phyloP scores from a whole-genome alignment of 1,140 invertebrate species.

The Hydropsyche tenuis region DNA sequence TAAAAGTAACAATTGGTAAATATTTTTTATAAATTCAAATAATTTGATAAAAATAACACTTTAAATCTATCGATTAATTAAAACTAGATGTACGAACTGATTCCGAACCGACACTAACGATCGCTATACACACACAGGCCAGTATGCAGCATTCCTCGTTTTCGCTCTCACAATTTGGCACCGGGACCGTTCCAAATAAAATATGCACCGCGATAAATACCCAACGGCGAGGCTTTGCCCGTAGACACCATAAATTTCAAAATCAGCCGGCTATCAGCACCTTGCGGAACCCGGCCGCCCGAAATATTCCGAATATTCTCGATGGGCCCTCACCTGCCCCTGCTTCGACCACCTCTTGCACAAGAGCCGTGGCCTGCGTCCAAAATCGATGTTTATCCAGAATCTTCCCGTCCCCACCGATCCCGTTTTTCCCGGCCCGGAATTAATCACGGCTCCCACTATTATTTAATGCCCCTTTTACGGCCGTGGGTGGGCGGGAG shows the following conservation, averaged over 20 bases:
- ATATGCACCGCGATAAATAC: conserved; percentile 35
- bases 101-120: neutral
- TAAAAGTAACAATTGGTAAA: too few species aligned
- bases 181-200: conserved; percentile 17
- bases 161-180: conserved; percentile 20
- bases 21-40: too few species aligned
- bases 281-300: conserved; percentile 36
- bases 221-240: conserved; percentile 10
- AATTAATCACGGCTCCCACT: conserved; percentile 49
- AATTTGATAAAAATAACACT: too few species aligned
- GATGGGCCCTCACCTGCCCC: conserved; percentile 24
- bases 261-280: conserved; percentile 42
- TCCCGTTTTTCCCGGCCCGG: conserved; percentile 30
- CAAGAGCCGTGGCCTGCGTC: neutral
- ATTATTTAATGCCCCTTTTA: conserved; percentile 49
- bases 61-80: too few species aligned
- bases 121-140: neutral
- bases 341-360: neutral
- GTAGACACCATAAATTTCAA: conserved; percentile 43
- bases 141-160: neutral
- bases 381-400: conserved; percentile 47
- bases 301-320: conserved; percentile 45
- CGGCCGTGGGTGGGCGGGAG: conserved; percentile 28
- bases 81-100: too few species aligned
- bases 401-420: neutral